Base-by-base conservation (phyloP, 2,888 invertebrate species). In the Scaptodrosophila latifasciaeformis region DNA sequence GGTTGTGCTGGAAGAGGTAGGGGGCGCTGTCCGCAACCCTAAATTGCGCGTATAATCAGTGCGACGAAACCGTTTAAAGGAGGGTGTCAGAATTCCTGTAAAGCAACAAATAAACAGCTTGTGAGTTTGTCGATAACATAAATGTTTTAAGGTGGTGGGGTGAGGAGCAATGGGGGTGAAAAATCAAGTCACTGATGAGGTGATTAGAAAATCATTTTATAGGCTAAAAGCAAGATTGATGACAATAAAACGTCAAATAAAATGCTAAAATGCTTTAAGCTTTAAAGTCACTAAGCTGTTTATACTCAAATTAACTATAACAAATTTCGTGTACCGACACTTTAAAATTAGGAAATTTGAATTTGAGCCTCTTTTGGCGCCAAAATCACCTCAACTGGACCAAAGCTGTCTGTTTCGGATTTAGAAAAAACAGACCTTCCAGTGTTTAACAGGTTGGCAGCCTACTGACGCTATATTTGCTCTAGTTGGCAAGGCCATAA, bases 1-100 rank as follows among this genome's bases (percentile, higher is more conserved):
- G 56, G 53, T 49, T 13, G 29, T 13, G 43, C 45, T 13, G 35
- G n/a, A 27, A 29, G 31, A 13, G 43, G 30, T 30, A 42, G 31
- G 12, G 47, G 39, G 40, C 13, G 29, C 44, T 59, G 58, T 59
- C 65, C 71, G 51, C 78, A 77, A 65, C 78, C 72, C 72, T 74
- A 77, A 72, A 72, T 72, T 77, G 71, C 54, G 70, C 72, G 71
- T 74, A 71, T 77, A 72, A 72, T 74, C 78, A 62, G 54, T 31
- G 44, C 37, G 37, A 54, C 21, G 7, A 34, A 47, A 43, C 48
- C 52, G 43, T 54, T 40, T 40, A 35, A 29, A 12, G 12, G 12
- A 1, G 19, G 49, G 55, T 57, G 57, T 43, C 34, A 43, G 67
- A 48, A 48, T 48, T 56, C 62, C 44, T 61, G 67, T 70, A 72